These are phyloP conservation scores for Dascillus cervinus DNA, from an alignment of 2,888 invertebrate genomes.

Conservation along the genomic window DNA sequence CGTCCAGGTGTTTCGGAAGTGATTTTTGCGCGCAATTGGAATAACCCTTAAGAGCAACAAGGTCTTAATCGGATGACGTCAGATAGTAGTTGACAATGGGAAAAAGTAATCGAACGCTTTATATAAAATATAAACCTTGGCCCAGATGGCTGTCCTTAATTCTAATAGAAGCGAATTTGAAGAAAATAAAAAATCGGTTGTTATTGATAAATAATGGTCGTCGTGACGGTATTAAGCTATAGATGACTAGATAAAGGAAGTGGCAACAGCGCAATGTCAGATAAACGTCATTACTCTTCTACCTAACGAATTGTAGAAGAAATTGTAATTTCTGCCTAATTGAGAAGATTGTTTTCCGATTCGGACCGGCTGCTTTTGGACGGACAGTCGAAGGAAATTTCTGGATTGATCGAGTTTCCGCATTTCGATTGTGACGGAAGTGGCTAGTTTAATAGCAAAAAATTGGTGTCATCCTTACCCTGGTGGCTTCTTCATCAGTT, in stretches of 20 bases:
- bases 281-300: constrained; percentile 22
- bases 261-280: constrained; percentile 23
- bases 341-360: too few species aligned
- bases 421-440: too few species aligned
- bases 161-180: not conserved
- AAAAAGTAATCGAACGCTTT: too few species aligned
- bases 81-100: constrained; percentile 22
- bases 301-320: too few species aligned
- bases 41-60: constrained; percentile 23
- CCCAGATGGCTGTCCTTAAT: constrained; percentile 15
- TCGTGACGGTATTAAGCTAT: constrained; percentile 7
- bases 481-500: constrained; percentile 25
- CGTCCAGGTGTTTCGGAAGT: too few species aligned
- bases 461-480: constrained; percentile 26
- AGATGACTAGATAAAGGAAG: constrained; percentile 3
- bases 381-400: too few species aligned
- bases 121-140: constrained; percentile 20
- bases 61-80: constrained; percentile 22
- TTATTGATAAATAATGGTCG: constrained; percentile 6
- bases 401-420: too few species aligned
- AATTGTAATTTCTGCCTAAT: too few species aligned
- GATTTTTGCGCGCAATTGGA: too few species aligned
- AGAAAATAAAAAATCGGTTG: constrained; percentile 5
- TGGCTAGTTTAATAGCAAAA: too few species aligned
- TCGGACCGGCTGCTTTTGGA: too few species aligned